Evolutionary conservation across 2,797 vertebrate genomes (phyloP).

Genomic region (Sebastes trivittatus): DNA sequence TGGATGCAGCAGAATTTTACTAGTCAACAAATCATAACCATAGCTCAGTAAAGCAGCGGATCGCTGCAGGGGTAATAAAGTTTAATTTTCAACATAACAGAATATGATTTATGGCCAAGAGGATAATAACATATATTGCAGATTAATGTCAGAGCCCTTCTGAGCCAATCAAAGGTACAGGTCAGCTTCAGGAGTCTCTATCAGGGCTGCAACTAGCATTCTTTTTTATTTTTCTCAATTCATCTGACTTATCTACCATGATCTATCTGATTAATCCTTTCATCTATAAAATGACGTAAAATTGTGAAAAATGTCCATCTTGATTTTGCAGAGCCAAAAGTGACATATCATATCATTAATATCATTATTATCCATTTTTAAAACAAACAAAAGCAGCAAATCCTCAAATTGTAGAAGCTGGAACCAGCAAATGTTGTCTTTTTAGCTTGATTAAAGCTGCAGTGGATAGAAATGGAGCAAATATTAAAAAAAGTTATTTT

Average conservation of each 20-base stretch:
- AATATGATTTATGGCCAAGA: background rate
- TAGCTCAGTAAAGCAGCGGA: background rate
- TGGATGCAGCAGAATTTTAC: slow-evolving; percentile 1
- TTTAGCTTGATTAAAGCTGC: background rate
- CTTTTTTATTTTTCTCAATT: background rate
- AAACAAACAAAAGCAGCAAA: background rate
- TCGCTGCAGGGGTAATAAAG: background rate
- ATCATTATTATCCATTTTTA: background rate
- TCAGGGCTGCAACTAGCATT: background rate
- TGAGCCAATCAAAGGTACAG: background rate
- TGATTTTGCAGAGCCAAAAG: background rate
- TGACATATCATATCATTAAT: background rate
- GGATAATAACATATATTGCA: background rate
- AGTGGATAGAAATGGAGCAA: too few species aligned
- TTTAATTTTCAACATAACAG: background rate
- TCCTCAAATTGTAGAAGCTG: background rate
- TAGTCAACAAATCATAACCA: slow-evolving; percentile 6
- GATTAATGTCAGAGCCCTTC: background rate
- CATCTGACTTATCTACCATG: background rate
- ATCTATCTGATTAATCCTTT: background rate
- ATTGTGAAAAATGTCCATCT: background rate
- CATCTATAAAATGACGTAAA: background rate
- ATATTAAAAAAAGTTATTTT: too few species aligned
- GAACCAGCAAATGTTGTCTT: background rate
- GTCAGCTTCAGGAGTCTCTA: background rate